Evolutionary conservation across 2,113 vertebrate genomes (phyloP).

Genomic region (Periophthalmodon schlosseri): DNA sequence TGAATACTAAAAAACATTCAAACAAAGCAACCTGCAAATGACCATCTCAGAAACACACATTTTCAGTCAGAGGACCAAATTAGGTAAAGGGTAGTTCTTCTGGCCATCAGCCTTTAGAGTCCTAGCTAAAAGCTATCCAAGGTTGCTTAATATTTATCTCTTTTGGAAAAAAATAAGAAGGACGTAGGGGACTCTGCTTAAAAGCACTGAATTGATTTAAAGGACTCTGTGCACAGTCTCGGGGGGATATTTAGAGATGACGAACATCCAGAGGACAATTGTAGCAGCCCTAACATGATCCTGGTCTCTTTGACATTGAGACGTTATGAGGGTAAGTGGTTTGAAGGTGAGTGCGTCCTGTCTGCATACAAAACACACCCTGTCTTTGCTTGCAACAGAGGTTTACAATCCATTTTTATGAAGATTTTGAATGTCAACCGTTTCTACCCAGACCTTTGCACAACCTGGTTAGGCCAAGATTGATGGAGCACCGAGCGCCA

Average conservation of each 20-base stretch:
- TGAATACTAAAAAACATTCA: no score
- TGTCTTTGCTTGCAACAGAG: slow-evolving; percentile 13
- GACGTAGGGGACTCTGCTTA: slow-evolving; percentile 16
- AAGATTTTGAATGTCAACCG: slow-evolving; percentile 7
- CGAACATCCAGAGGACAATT: slow-evolving; percentile 43
- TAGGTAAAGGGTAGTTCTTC: background rate
- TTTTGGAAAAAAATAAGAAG: slow-evolving; percentile 20
- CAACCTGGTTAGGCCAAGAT: slow-evolving; percentile 25
- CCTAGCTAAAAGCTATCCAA: slow-evolving; percentile 25
- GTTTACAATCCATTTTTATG: slow-evolving; percentile 17
- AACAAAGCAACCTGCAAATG: no score
- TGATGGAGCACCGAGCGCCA: slow-evolving; percentile 22
- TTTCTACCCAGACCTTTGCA: slow-evolving; percentile 6
- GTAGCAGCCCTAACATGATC: slow-evolving; percentile 21
- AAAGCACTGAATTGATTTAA: slow-evolving; percentile 44
- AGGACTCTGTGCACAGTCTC: slow-evolving; percentile 13
- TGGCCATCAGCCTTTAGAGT: slow-evolving; percentile 29
- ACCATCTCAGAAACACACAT: no score
- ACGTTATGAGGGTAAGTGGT: slow-evolving; percentile 31
- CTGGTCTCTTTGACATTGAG: slow-evolving; percentile 42
- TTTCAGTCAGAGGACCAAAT: no score
- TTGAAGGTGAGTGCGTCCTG: slow-evolving; percentile 12
- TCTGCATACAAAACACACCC: background rate
- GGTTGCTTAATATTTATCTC: slow-evolving; percentile 14
- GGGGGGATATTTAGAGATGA: slow-evolving; percentile 37